Conservation (phyloP, 1,140 invertebrate species). For the Ephestia elutella region DNA sequence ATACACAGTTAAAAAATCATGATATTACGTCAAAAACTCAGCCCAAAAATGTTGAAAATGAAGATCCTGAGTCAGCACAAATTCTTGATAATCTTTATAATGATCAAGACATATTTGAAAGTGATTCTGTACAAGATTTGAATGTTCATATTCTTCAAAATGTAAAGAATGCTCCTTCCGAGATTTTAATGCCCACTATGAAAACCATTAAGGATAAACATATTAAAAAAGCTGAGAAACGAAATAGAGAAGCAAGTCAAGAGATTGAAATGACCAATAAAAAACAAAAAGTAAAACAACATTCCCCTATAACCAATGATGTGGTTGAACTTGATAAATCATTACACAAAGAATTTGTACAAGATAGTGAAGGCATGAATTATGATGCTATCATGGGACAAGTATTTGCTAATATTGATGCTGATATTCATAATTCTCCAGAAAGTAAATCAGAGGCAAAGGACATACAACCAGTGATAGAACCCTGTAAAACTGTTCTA, state of each 20-base stretch:
- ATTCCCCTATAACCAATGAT: background rate
- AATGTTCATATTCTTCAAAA: conserved; percentile 39
- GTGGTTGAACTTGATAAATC: conserved; percentile 12
- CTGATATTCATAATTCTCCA: conserved; percentile 38
- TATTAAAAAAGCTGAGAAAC: conserved; percentile 33
- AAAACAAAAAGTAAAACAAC: conserved; percentile 32
- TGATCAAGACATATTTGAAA: conserved; percentile 54
- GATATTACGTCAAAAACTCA: background rate
- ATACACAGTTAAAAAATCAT: conserved; percentile 6
- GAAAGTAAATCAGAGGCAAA: conserved; percentile 18
- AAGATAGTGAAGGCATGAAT: conserved; percentile 44
- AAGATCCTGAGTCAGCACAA: conserved; percentile 6
- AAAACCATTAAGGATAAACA: conserved; percentile 29
- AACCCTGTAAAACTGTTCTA: conserved; percentile 11
- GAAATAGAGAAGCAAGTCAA: conserved; percentile 34
- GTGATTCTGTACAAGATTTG: conserved; percentile 39
- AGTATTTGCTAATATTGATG: conserved; percentile 60
- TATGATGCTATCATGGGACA: conserved; percentile 54
- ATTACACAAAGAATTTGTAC: conserved; percentile 12
- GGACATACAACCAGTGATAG: conserved; percentile 17
- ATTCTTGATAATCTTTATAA: conserved; percentile 19
- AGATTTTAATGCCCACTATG: conserved; percentile 41
- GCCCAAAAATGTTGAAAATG: conserved; percentile 12
- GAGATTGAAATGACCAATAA: conserved; percentile 36
- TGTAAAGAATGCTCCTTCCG: conserved; percentile 36